Evolutionary conservation across 2,888 invertebrate genomes (phyloP).

Genomic region (Mesorhabditis belari): DNA sequence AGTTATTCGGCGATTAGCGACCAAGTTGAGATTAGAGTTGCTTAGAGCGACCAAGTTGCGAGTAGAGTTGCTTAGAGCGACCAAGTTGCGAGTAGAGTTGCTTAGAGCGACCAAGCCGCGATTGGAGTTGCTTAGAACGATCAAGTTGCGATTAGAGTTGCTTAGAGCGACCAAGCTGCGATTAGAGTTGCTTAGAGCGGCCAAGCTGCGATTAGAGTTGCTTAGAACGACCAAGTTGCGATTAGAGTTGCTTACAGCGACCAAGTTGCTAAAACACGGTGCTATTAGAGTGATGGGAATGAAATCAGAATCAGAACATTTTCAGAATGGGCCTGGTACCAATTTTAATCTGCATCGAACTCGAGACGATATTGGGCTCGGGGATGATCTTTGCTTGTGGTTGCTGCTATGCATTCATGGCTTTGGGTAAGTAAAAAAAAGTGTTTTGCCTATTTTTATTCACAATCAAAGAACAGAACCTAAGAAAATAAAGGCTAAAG

Average conservation of each 20-base stretch:
- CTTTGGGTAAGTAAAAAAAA: slow-evolving; percentile 75
- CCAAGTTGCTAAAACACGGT: slow-evolving; percentile 1
- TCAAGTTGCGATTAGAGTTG: too few species aligned
- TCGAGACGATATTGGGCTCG: slow-evolving; percentile 76
- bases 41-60: too few species aligned
- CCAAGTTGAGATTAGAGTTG: too few species aligned
- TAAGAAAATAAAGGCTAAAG: background rate
- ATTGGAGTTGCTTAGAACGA: too few species aligned
- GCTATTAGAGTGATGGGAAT: background rate
- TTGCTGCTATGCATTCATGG: slow-evolving; percentile 84
- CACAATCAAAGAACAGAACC: slow-evolving; percentile 1
- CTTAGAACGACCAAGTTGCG: too few species aligned
- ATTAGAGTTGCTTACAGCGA: too few species aligned
- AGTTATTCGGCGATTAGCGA: background rate
- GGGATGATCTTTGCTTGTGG: slow-evolving; percentile 82
- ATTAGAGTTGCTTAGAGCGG: too few species aligned
- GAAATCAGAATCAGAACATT: background rate
- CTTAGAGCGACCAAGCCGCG: too few species aligned
- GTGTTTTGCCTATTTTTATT: slow-evolving; percentile 3
- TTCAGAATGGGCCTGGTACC: slow-evolving; percentile 73
- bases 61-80: too few species aligned
- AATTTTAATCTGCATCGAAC: slow-evolving; percentile 69
- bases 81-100: too few species aligned
- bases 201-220: too few species aligned
- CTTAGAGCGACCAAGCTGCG: too few species aligned